Evolutionary conservation across 2,113 vertebrate species (phyloP), one percentile per base, ranked within the genome.

Genomic region (Ciconia stormi): DNA sequence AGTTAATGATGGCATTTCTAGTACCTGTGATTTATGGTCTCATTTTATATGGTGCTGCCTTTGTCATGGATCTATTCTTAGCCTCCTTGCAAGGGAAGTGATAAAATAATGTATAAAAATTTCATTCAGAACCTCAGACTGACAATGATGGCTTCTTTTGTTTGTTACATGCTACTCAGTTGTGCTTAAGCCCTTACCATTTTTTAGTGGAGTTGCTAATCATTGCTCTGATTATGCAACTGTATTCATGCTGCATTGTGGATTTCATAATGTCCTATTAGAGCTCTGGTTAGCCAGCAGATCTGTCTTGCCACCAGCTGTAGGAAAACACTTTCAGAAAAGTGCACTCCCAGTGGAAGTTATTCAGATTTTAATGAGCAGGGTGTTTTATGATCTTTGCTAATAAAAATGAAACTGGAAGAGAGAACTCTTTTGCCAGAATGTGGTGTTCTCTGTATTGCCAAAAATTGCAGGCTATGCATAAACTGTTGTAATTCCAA

Each of bases 321-420:
- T 94, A 94, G 82, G 84, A 91, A 93, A 95, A 92, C 59, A 90
- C 63, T 90, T 96, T 56, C 78, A 83, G 89, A 84, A 89, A 83
- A 96, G 87, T 96, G 70, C 76, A 83, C 55, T 96, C 94, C 78
- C 87, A 78, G 87, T 93, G 95, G 93, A 93, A 93, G 47, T 81
- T 95, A 91, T 85, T 95, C 94, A 95, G 79, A 85, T 92, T 94
- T 95, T 96, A 95, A 96, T 93, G 69, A 95, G 84, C 47, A 76
- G 59, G 62, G 87, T 89, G 63, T 82, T 97, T 96, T 96, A 94
- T 88, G 84, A 49, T 94, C 92, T 97, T 92, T 92, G 32, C 76
- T 93, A 91, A 95, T 94, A 94, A 93, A 95, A 96, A 86, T 84
- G 66, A 85, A 87, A 74, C 58, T 94, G 52, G 53, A 86, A 93